Evolutionary conservation across 2,797 vertebrate species (phyloP).

Genomic region (Catostomus latipinnis): DNA sequence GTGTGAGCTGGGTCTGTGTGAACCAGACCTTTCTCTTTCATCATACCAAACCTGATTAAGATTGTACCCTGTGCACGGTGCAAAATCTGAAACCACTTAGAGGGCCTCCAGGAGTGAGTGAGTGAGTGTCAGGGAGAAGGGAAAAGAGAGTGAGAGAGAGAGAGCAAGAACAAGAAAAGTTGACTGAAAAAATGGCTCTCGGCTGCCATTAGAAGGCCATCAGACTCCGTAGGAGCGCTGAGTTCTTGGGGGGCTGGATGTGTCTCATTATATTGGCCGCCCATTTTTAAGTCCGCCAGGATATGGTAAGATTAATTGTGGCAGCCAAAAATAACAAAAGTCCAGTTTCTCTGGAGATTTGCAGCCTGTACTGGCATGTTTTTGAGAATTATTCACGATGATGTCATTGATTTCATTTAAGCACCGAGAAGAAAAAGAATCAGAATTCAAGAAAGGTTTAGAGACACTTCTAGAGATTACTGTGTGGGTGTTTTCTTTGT

Average conservation of each 20-base stretch:
- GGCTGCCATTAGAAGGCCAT: constrained; percentile 63
- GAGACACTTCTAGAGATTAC: constrained; percentile 23
- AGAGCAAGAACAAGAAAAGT: constrained; percentile 11
- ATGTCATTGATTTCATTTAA: constrained; percentile 61
- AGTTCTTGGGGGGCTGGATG: constrained; percentile 53
- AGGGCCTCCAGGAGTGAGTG: constrained; percentile 50
- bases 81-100: constrained; percentile 64
- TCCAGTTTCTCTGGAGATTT: constrained; percentile 57
- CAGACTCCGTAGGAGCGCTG: constrained; percentile 53
- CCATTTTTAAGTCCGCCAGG: constrained; percentile 56
- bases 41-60: constrained; percentile 53
- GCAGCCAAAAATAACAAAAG: constrained; percentile 67
- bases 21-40: constrained; percentile 48
- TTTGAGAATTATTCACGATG: constrained; percentile 62
- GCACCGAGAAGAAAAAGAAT: constrained; percentile 36
- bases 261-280: constrained; percentile 55
- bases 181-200: constrained; percentile 52
- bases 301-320: constrained; percentile 64
- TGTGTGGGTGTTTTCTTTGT: constrained; percentile 49
- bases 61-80: constrained; percentile 48
- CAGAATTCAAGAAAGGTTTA: constrained; percentile 10
- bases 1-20: constrained; percentile 45
- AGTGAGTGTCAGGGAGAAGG: constrained; percentile 50
- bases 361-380: constrained; percentile 43
- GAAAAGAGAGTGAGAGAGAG: constrained; percentile 45